Conservation (phyloP, 2,888 invertebrate species). For the Thalpophila matura region DNA sequence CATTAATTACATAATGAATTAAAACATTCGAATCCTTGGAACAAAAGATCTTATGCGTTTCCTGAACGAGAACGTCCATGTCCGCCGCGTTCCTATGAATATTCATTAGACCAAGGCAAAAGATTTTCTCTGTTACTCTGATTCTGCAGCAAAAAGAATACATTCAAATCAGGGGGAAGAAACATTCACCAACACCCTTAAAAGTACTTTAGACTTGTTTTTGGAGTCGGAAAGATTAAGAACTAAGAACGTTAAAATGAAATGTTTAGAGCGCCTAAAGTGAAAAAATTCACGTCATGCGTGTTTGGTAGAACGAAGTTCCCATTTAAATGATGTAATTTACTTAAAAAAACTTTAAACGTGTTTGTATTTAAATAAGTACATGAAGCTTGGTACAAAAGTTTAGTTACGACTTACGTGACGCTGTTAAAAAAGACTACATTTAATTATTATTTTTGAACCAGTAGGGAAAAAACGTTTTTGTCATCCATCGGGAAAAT, state of each 20-base stretch:
- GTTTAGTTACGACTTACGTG: slow-evolving; percentile 39
- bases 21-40: slow-evolving; percentile 56
- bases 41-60: slow-evolving; percentile 60
- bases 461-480: slow-evolving; percentile 2
- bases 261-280: not conserved
- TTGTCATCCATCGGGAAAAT: slow-evolving; percentile 17
- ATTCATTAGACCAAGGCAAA: slow-evolving; percentile 57
- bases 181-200: slow-evolving; percentile 3
- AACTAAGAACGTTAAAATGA: not conserved
- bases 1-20: slow-evolving; percentile 56
- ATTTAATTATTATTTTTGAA: slow-evolving; percentile 22
- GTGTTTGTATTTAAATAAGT: slow-evolving; percentile 30
- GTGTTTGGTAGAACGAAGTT: slow-evolving; percentile 17
- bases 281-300: slow-evolving; percentile 18
- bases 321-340: slow-evolving; percentile 45
- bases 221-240: not conserved
- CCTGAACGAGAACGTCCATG: slow-evolving; percentile 55
- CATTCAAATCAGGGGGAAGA: slow-evolving; percentile 7
- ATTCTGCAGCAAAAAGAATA: slow-evolving; percentile 31
- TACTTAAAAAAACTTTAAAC: slow-evolving; percentile 24
- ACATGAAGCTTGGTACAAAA: slow-evolving; percentile 19
- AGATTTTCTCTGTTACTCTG: slow-evolving; percentile 24
- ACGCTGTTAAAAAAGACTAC: slow-evolving; percentile 18
- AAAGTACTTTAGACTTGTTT: not conserved
- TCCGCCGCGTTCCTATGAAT: slow-evolving; percentile 60